Conservation (phyloP, 92 coral and sea anemone species). For the Umimayanthus chanpuru region DNA sequence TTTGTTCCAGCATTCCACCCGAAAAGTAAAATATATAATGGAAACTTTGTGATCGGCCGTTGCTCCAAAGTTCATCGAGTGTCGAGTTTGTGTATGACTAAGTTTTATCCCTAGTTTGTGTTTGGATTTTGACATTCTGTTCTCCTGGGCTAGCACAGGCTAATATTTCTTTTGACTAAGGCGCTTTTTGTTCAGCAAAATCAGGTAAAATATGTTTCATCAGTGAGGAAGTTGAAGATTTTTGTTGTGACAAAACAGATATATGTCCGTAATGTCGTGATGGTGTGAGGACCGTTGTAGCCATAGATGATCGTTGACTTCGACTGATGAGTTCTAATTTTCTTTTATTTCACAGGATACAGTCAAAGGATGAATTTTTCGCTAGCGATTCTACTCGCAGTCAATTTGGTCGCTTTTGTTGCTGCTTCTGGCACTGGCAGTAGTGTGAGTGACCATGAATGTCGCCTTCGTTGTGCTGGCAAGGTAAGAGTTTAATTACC, state of each 20-base stretch:
- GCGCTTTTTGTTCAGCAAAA: neutral
- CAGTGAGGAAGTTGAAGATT: neutral
- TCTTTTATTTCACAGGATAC: slow-evolving; percentile 8
- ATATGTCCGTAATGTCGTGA: neutral
- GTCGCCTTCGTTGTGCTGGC: neutral
- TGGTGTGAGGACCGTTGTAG: neutral
- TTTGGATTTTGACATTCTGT: neutral
- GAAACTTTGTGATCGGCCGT: neutral
- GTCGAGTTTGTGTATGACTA: neutral
- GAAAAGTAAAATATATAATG: neutral
- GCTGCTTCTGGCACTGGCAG: neutral
- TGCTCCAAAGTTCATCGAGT: neutral
- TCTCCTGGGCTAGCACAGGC: neutral
- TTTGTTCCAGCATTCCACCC: neutral
- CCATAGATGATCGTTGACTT: neutral
- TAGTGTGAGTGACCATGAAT: neutral
- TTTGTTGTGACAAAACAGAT: neutral
- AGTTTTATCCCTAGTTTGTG: neutral
- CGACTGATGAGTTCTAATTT: neutral
- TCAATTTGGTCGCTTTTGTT: neutral
- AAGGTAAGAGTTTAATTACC: neutral
- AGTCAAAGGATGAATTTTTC: neutral
- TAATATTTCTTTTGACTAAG: neutral
- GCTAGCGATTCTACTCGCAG: neutral
- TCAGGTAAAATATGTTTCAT: neutral